phyloP scores from a whole-genome alignment of 1,140 invertebrate genomes.

The Bombus waltoni region DNA sequence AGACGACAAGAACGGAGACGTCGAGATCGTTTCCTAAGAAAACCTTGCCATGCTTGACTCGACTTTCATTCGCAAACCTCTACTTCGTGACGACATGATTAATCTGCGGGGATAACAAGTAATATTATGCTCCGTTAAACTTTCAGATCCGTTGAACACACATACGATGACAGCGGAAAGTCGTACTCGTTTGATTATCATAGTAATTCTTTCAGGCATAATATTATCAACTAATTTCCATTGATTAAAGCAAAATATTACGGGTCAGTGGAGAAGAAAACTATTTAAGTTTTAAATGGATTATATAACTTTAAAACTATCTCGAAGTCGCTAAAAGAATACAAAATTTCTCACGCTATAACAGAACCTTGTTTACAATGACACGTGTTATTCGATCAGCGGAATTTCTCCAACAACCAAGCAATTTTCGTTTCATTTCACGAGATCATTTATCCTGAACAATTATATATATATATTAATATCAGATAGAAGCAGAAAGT shows the following conservation, averaged over 20 bases:
- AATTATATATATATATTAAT: no score
- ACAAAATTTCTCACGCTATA: neutral
- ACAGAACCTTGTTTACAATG: neutral
- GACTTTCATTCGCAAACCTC: neutral
- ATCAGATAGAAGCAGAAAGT: no score
- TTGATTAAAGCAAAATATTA: conserved; percentile 17
- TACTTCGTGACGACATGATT: neutral
- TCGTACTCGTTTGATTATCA: neutral
- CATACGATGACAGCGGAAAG: neutral
- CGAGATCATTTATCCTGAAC: no score
- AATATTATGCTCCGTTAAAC: conserved; percentile 19
- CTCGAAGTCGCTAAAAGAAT: neutral
- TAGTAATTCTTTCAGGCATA: neutral
- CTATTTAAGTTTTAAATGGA: neutral
- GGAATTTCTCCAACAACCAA: no score
- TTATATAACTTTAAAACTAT: no score
- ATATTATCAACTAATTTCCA: conserved; percentile 8
- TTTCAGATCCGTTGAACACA: neutral
- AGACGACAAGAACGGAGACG: neutral
- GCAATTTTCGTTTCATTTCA: no score
- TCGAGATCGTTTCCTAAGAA: neutral
- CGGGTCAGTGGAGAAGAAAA: neutral
- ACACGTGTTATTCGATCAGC: no score
- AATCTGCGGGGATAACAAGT: conserved; percentile 7
- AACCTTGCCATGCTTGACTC: neutral